phyloP scores from a whole-genome alignment of 1,140 invertebrate species.

The Coenobita brevimanus region DNA sequence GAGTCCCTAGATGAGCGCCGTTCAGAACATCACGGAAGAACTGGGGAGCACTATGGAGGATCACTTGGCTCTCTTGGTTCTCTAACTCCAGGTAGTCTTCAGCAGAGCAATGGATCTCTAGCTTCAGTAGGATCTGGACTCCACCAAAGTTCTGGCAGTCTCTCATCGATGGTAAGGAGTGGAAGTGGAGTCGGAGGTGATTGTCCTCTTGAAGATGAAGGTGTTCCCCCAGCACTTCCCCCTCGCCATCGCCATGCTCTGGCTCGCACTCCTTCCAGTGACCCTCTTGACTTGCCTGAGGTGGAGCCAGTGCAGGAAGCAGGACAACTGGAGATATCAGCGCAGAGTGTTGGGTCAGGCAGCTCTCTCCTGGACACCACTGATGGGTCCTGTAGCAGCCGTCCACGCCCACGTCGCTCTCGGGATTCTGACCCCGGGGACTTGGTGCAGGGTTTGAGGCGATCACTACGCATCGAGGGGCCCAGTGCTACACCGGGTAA shows the following conservation, averaged over 20 bases:
- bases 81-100: background rate
- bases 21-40: slow-evolving; percentile 15
- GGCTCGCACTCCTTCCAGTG: slow-evolving; percentile 42
- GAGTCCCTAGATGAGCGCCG: slow-evolving; percentile 64
- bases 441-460: slow-evolving; percentile 40
- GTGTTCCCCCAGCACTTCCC: slow-evolving; percentile 48
- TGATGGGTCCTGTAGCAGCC: slow-evolving; percentile 25
- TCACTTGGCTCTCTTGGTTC: slow-evolving; percentile 47
- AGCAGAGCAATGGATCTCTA: slow-evolving; percentile 49
- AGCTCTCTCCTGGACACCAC: background rate
- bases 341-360: slow-evolving; percentile 36
- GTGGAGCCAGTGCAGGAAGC: slow-evolving; percentile 9
- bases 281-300: slow-evolving; percentile 30
- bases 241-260: slow-evolving; percentile 51
- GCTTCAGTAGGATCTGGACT: slow-evolving; percentile 36
- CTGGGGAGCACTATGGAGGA: slow-evolving; percentile 21
- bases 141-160: slow-evolving; percentile 51
- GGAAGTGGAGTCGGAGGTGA: background rate
- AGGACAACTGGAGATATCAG: slow-evolving; percentile 18
- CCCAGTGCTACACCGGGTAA: no score
- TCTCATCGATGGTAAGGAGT: slow-evolving; percentile 19
- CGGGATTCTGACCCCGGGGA: slow-evolving; percentile 61
- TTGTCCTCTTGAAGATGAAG: slow-evolving; percentile 13
- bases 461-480: slow-evolving; percentile 70
- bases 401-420: slow-evolving; percentile 48